phyloP scores from a whole-genome alignment of 1,140 invertebrate genomes.

The Scaptomyza pallida region DNA sequence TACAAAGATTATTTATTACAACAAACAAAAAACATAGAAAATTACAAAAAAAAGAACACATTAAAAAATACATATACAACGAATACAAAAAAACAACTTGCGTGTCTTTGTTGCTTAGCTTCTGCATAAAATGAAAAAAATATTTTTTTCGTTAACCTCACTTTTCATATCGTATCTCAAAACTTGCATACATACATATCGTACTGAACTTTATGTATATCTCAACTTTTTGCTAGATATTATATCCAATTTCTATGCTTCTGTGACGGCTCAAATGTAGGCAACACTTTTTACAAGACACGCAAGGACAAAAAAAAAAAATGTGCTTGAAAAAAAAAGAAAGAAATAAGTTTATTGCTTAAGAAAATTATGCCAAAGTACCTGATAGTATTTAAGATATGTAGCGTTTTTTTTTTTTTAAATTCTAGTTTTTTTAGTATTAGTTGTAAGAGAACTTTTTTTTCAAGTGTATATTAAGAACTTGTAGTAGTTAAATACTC shows the following conservation, averaged over 20 bases:
- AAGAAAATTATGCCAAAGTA: constrained; percentile 78
- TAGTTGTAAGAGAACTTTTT: constrained; percentile 26
- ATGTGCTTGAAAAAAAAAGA: constrained; percentile 14
- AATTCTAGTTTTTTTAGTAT: constrained; percentile 9
- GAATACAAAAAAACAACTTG: constrained; percentile 13
- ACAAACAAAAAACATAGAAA: constrained; percentile 5
- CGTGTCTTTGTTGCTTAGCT: constrained; percentile 26
- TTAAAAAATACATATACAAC: constrained; percentile 13
- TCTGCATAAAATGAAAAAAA: too few relatives aligned
- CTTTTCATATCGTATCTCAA: not conserved
- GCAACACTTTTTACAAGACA: constrained; percentile 6
- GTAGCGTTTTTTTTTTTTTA: constrained; percentile 39
- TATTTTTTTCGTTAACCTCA: not conserved
- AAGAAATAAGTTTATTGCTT: constrained; percentile 22
- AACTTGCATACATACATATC: not conserved
- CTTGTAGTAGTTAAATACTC: constrained; percentile 50
- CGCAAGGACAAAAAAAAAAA: constrained; percentile 11
- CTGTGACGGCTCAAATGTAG: constrained; percentile 11
- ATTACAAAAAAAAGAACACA: constrained; percentile 17
- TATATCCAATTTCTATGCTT: constrained; percentile 1
- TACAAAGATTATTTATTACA: constrained; percentile 53
- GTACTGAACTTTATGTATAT: not conserved
- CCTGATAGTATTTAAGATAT: constrained; percentile 79
- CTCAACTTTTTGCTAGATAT: not conserved
- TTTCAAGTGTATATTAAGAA: constrained; percentile 20